phyloP scores from a whole-genome alignment of 2,113 vertebrate species.

The Pangasianodon gigas region DNA sequence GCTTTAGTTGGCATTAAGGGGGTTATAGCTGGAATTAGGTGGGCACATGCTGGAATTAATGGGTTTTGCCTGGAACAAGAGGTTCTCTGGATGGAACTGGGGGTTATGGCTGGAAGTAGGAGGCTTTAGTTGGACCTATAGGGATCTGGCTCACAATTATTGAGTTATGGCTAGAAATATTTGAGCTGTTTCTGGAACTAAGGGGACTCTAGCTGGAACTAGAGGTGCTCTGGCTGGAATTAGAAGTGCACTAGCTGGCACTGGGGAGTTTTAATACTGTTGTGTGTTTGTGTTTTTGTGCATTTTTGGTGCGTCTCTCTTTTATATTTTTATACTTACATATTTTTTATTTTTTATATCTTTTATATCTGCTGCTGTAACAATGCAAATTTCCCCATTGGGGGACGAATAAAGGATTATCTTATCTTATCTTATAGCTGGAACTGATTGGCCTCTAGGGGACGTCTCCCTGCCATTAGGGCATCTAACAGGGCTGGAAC shows the following conservation, averaged over 20 bases:
- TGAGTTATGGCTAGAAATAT: background rate
- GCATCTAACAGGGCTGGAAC: background rate
- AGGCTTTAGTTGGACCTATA: background rate
- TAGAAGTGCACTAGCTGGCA: background rate
- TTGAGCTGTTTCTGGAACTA: background rate
- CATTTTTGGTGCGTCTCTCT: no score
- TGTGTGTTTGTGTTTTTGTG: no score
- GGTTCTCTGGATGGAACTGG: background rate
- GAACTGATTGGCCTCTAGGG: background rate
- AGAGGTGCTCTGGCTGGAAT: background rate
- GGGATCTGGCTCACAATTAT: background rate
- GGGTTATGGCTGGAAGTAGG: background rate
- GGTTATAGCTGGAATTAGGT: background rate
- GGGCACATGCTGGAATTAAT: background rate
- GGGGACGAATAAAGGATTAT: no score
- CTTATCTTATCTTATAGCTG: background rate
- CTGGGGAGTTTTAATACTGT: no score
- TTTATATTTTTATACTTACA: no score
- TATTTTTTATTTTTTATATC: no score
- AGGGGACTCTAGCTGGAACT: background rate
- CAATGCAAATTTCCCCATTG: no score
- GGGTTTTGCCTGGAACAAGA: background rate
- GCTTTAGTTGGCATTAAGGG: background rate
- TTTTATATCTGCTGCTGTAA: no score
- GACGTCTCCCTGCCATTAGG: background rate